Evolutionary conservation across 2,797 vertebrate species (phyloP).

Genomic region (Phoxinus dragarum): DNA sequence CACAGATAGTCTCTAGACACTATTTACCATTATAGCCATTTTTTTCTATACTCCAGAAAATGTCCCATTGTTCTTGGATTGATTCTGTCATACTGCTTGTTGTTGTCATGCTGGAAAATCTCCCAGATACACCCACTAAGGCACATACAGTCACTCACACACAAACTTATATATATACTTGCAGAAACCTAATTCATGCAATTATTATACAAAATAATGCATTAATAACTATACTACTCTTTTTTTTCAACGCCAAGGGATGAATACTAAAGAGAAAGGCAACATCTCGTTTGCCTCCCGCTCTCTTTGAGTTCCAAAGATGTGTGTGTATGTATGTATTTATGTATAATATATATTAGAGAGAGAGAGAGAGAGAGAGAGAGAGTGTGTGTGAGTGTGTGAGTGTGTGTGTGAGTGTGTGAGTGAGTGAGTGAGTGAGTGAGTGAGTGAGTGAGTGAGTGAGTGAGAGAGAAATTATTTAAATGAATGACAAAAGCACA

Average conservation of each 20-base stretch:
- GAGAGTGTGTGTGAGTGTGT: too few species aligned
- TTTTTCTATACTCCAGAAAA: slow-evolving; percentile 4
- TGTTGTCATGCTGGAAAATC: slow-evolving; percentile 30
- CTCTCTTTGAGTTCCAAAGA: too few species aligned
- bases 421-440: too few species aligned
- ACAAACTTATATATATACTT: neutral
- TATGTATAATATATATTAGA: too few species aligned
- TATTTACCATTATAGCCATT: neutral
- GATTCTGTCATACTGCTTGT: slow-evolving; percentile 25
- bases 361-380: too few species aligned
- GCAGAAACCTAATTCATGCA: neutral
- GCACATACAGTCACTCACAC: neutral
- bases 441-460: too few species aligned
- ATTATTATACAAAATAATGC: neutral
- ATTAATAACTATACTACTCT: neutral
- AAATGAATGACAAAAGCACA: neutral
- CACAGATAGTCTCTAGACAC: neutral
- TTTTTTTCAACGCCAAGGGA: neutral
- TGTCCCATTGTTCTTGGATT: slow-evolving; percentile 27
- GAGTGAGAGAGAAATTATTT: too few species aligned
- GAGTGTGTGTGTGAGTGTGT: too few species aligned
- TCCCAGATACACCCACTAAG: slow-evolving; percentile 22
- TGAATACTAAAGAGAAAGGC: too few species aligned
- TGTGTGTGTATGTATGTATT: too few species aligned
- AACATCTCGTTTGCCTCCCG: too few species aligned